A percentile compares a stretch with the other conserved stretches of the same genome.
phyloP scores from a whole-genome alignment of 1,140 invertebrate species.

The Caenorhabditis elegans region DNA sequence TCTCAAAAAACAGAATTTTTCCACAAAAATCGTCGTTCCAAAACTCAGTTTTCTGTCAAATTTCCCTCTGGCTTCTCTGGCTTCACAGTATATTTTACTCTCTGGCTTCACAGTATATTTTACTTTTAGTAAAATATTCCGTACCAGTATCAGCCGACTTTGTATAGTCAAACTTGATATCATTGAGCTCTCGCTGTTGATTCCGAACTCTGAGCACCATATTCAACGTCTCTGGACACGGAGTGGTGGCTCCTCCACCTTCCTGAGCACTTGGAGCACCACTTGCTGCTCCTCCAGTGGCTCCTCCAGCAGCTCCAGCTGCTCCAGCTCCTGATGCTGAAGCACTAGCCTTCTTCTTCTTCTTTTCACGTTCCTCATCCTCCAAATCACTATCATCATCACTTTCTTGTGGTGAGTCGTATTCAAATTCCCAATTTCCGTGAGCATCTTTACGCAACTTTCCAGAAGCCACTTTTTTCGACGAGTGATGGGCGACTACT shows the following conservation, averaged over 20 bases:
- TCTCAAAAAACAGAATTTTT: too few species aligned
- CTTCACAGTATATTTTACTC: too few species aligned
- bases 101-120: neutral
- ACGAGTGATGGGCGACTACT: slow-evolving; percentile 44
- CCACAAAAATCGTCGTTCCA: too few species aligned
- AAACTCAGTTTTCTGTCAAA: too few species aligned
- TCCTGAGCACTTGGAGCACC: neutral
- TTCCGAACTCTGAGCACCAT: slow-evolving; percentile 74
- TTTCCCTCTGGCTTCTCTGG: too few species aligned
- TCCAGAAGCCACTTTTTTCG: slow-evolving; percentile 64
- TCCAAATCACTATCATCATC: slow-evolving; percentile 51
- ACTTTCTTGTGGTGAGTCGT: slow-evolving; percentile 54
- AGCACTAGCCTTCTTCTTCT: slow-evolving; percentile 36
- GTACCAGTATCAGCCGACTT: slow-evolving; percentile 75
- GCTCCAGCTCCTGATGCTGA: slow-evolving; percentile 33
- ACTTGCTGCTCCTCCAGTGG: too few species aligned
- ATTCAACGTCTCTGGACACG: slow-evolving; percentile 51
- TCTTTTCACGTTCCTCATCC: neutral
- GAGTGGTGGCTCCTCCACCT: neutral
- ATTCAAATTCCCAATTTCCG: slow-evolving; percentile 66
- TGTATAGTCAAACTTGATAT: slow-evolving; percentile 93
- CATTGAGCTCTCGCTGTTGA: slow-evolving; percentile 85
- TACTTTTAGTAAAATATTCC: neutral
- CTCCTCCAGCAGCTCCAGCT: too few species aligned
- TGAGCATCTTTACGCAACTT: slow-evolving; percentile 66